These are phyloP conservation scores for Geodia barretti DNA, from an alignment of 37 sponge, comb jelly and placozoan genomes.

Conservation along the genomic window DNA sequence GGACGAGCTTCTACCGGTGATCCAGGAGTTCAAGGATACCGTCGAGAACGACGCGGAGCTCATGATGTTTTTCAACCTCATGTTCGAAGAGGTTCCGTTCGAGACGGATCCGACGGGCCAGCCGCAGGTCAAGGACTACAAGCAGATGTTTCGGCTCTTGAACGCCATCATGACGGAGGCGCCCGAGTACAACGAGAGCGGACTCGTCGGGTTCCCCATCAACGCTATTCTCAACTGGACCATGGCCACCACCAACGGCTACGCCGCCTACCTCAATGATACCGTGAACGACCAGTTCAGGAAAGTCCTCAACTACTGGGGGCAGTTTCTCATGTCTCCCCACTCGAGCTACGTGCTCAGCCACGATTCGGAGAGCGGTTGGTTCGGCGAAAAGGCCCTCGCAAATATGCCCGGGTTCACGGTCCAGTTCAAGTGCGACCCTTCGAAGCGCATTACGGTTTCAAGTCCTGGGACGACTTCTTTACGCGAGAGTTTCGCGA, in stretches of 20 bases:
- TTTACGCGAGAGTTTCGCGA: constrained; percentile 34
- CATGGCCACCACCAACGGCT: constrained; percentile 36
- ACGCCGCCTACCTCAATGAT: constrained; percentile 40
- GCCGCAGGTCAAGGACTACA: constrained; percentile 38
- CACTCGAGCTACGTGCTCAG: constrained; percentile 46
- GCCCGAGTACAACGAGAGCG: constrained; percentile 11
- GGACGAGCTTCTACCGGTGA: neutral
- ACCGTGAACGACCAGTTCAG: constrained; percentile 43
- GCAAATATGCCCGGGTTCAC: constrained; percentile 12
- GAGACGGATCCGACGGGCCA: constrained; percentile 8
- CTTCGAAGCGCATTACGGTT: constrained; percentile 27
- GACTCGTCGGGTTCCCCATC: constrained; percentile 54
- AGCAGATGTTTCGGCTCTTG: constrained; percentile 23
- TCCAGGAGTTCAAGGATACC: constrained; percentile 9
- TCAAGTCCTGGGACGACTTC: constrained; percentile 54
- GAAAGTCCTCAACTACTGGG: constrained; percentile 38
- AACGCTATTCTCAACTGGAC: constrained; percentile 52
- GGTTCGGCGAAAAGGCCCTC: constrained; percentile 39
- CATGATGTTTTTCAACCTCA: constrained; percentile 20
- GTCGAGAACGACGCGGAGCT: constrained; percentile 24
- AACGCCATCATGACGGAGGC: constrained; percentile 40
- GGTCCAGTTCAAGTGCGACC: constrained; percentile 20
- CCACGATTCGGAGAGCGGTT: neutral
- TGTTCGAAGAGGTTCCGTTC: constrained; percentile 29
- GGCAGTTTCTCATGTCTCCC: constrained; percentile 10